Evolutionary conservation across 2,113 vertebrate species (phyloP), one percentile per base, ranked within the genome.

Genomic region (Mellivora capensis): DNA sequence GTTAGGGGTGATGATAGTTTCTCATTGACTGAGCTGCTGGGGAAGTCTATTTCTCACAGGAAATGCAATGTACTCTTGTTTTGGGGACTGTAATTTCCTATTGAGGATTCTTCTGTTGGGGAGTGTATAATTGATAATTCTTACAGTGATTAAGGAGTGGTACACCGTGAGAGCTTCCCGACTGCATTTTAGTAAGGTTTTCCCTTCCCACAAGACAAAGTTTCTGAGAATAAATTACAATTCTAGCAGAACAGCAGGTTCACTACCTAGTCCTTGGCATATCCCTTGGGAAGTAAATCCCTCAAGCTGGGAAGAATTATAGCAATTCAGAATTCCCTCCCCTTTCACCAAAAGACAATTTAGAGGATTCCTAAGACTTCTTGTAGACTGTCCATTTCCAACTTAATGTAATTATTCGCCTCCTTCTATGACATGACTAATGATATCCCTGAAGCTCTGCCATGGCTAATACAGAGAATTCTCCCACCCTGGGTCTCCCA

Each of bases 141-240:
- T 74, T 74, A 44, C 39, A 27, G 71, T 44, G 37, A 74, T 42
- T 74, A 42, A 42, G 39, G 39, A 44, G 39, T 74, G 71, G 71
- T 42, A 74, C 39, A 12, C 71, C 4, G 39, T 74, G 39, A 27
- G 12, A 74, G 39, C 3, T 27, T 25, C 71, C 23, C 23, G 6
- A 14, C 71, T 74, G 71, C 37, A 42, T 74, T 74, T 72, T 25
- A 74, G 37, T 74, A 42, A 74, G 21, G 71, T 72, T 42, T 54
- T 37, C n/a, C 25, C 37, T 72, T 72, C 69, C 20, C 69, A 72
- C 69, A 39, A 39, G 69, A 71, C 69, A 39, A 29, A 54, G 44
- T 80, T 90, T 52, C 59, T 80, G n/a, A 91, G 76, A 49, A 90
- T 81, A 91, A 81, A 91, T 81, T 81, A 81, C 62, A 91, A 23